Percentiles rank a stretch among this genome's conserved stretches.
Evolutionary conservation across 2,113 vertebrate species (phyloP).

Genomic region (Vidua macroura): DNA sequence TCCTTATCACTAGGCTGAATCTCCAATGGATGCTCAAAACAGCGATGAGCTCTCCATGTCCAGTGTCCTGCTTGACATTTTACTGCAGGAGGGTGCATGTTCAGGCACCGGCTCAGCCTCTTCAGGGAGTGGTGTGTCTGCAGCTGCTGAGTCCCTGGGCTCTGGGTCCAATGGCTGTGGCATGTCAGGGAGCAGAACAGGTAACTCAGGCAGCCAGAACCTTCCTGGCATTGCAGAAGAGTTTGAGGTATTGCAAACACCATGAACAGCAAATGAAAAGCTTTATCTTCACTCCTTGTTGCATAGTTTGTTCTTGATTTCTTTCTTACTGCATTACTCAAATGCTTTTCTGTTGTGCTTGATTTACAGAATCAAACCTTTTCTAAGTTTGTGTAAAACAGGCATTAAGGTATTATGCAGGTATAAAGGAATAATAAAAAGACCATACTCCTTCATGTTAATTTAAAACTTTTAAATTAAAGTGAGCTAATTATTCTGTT

Average conservation of each 20-base stretch:
- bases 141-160: constrained; percentile 79
- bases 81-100: constrained; percentile 84
- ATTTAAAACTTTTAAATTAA: not conserved
- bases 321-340: not conserved
- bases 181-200: constrained; percentile 82
- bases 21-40: constrained; percentile 66
- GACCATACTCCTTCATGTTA: not conserved
- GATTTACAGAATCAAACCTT: not conserved
- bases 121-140: constrained; percentile 75
- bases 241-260: not conserved
- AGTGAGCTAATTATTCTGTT: not conserved
- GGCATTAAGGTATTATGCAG: not conserved
- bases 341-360: not conserved
- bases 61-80: constrained; percentile 84
- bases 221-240: not conserved
- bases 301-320: not conserved
- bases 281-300: not conserved
- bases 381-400: not conserved
- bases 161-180: constrained; percentile 82
- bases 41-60: constrained; percentile 83
- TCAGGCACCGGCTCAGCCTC: constrained; percentile 85
- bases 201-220: constrained; percentile 55
- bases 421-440: not conserved
- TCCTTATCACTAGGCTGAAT: not conserved
- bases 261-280: not conserved